Conservation (phyloP, 1,140 invertebrate species). For the Akabosia matsudoensis region DNA sequence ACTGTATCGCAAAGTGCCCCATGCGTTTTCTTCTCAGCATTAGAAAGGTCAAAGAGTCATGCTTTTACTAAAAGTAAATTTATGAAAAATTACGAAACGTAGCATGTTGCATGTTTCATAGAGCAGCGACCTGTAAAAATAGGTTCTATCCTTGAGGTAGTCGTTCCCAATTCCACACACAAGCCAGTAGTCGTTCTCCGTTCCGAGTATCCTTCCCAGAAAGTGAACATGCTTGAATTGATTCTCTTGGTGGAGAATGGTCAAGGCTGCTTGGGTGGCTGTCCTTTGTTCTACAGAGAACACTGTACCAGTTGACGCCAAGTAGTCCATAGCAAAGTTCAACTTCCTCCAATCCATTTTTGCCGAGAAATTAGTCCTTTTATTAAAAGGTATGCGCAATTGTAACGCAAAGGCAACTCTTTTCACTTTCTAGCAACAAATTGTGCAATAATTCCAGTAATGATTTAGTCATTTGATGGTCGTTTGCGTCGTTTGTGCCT, state of each 20-base stretch:
- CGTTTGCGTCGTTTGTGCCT: not conserved
- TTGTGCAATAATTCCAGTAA: no score
- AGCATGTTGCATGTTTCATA: not conserved
- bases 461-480: not conserved
- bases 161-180: conserved; percentile 68
- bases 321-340: conserved; percentile 49
- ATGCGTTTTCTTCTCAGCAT: no score
- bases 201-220: conserved; percentile 69
- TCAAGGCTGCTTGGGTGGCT: conserved; percentile 65
- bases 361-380: not conserved
- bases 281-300: conserved; percentile 63
- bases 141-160: conserved; percentile 61
- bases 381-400: no score
- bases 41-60: no score
- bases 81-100: not conserved
- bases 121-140: conserved; percentile 61
- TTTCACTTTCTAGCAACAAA: no score
- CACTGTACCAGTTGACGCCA: conserved; percentile 59
- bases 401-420: no score
- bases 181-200: conserved; percentile 67
- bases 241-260: conserved; percentile 69
- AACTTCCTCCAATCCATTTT: conserved; percentile 43
- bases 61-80: not conserved
- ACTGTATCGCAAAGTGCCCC: no score
- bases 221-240: conserved; percentile 69